phyloP scores from a whole-genome alignment of 2,113 vertebrate species.

The Xiphophorus maculatus region DNA sequence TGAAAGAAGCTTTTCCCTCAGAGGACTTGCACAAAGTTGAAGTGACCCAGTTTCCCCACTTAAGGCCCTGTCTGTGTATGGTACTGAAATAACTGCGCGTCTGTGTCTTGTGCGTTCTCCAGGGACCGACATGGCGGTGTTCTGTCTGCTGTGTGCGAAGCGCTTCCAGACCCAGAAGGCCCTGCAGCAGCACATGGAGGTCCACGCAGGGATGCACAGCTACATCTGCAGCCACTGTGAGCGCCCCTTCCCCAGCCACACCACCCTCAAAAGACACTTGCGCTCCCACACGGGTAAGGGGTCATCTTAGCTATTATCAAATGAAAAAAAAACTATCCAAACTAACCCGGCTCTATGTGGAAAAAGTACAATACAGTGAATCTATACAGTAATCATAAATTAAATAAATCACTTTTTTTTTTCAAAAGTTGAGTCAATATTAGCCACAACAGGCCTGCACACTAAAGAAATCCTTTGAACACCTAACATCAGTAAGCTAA shows the following conservation, averaged over 20 bases:
- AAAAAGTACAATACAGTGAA: neutral
- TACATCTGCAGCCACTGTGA: slow-evolving; percentile 99
- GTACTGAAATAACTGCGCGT: slow-evolving; percentile 78
- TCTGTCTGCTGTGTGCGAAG: slow-evolving; percentile 98
- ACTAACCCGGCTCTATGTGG: neutral
- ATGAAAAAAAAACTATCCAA: neutral
- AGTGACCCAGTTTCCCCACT: slow-evolving; percentile 83
- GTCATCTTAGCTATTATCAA: slow-evolving; percentile 7
- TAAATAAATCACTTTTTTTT: too few species aligned
- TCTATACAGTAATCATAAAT: too few species aligned
- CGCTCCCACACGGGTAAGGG: slow-evolving; percentile 94
- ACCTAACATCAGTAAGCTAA: neutral
- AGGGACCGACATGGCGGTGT: slow-evolving; percentile 99
- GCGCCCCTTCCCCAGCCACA: slow-evolving; percentile 98
- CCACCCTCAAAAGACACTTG: slow-evolving; percentile 96
- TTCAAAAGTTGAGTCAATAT: neutral
- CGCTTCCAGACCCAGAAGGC: slow-evolving; percentile 98
- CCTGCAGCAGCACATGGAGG: slow-evolving; percentile 99
- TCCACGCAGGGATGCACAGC: slow-evolving; percentile 96
- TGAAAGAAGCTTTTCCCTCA: slow-evolving; percentile 80
- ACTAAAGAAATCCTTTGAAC: neutral
- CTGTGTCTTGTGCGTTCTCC: slow-evolving; percentile 74
- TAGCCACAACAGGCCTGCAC: neutral
- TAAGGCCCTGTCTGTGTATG: slow-evolving; percentile 77
- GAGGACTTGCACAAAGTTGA: slow-evolving; percentile 80